A percentile compares a stretch with the other conserved stretches of the same genome.
These are phyloP conservation scores for Oscheius sp. DNA, from an alignment of 2,888 invertebrate genomes.

Conservation along the genomic window DNA sequence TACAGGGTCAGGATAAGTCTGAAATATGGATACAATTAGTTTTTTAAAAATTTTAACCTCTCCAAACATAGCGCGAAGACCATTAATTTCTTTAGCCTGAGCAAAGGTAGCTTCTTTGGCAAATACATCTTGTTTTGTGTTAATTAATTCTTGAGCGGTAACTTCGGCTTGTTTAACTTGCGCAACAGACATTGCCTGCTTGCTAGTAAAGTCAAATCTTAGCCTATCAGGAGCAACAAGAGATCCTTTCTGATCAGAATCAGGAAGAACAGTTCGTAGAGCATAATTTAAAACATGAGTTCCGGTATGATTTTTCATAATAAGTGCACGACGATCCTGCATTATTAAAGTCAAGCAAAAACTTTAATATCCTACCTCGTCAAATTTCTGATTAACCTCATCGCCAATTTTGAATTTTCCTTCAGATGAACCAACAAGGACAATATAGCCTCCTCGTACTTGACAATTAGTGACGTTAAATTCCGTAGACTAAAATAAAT, in stretches of 20 bases:
- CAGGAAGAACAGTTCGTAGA: slow-evolving; percentile 82
- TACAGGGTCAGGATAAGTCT: slow-evolving; percentile 92
- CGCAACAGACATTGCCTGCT: slow-evolving; percentile 84
- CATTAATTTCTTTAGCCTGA: slow-evolving; percentile 88
- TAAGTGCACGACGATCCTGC: slow-evolving; percentile 80
- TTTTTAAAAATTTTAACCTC: slow-evolving; percentile 76
- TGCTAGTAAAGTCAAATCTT: slow-evolving; percentile 95
- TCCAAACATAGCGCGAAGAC: slow-evolving; percentile 95
- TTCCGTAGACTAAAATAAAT: slow-evolving; percentile 78
- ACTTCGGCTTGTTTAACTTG: slow-evolving; percentile 82
- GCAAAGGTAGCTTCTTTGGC: slow-evolving; percentile 85
- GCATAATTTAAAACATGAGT: slow-evolving; percentile 96
- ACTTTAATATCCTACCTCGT: slow-evolving; percentile 75
- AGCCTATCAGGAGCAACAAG: slow-evolving; percentile 95
- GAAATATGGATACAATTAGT: slow-evolving; percentile 30
- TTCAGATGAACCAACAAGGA: slow-evolving; percentile 90
- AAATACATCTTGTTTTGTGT: slow-evolving; percentile 82
- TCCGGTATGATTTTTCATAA: slow-evolving; percentile 99
- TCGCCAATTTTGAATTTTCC: slow-evolving; percentile 86
- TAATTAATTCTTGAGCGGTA: slow-evolving; percentile 81
- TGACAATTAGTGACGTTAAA: slow-evolving; percentile 91
- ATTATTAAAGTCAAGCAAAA: slow-evolving; percentile 32
- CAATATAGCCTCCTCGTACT: slow-evolving; percentile 91
- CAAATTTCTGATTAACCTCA: slow-evolving; percentile 82
- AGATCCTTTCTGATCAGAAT: slow-evolving; percentile 78